Conservation (phyloP, 1,140 invertebrate genomes). For the Plectus sambesii region DNA sequence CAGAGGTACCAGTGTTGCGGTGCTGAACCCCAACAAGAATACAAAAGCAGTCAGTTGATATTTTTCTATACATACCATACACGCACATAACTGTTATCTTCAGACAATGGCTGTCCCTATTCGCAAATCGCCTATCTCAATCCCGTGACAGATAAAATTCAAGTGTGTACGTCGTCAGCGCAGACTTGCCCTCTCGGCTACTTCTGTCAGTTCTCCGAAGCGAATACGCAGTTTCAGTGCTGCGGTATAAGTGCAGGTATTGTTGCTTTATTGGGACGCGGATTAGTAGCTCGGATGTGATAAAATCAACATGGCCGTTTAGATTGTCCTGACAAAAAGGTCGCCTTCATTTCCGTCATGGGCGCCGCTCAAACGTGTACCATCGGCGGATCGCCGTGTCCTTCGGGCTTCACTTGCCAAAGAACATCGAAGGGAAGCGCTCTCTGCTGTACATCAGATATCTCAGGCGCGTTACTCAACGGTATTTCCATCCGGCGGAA, state of each 20-base stretch:
- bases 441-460: constrained; percentile 14
- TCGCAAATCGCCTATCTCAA: constrained; percentile 33
- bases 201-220: constrained; percentile 43
- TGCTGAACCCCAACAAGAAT: constrained; percentile 30
- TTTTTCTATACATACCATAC: no score
- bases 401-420: constrained; percentile 16
- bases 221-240: constrained; percentile 39
- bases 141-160: constrained; percentile 15
- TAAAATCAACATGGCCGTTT: background rate
- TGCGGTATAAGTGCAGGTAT: constrained; percentile 38
- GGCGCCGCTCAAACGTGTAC: constrained; percentile 18
- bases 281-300: background rate
- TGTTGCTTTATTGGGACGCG: no score
- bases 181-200: constrained; percentile 34
- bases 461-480: background rate
- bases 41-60: no score
- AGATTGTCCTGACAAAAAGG: constrained; percentile 15
- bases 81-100: no score
- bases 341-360: constrained; percentile 20
- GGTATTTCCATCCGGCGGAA: no score
- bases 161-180: constrained; percentile 36
- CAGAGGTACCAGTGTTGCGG: constrained; percentile 41
- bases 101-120: constrained; percentile 29
- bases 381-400: constrained; percentile 15
- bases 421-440: constrained; percentile 13